These are phyloP conservation scores for Trissoscelio sp. DNA, from an alignment of 2,888 invertebrate genomes.

Conservation along the genomic window DNA sequence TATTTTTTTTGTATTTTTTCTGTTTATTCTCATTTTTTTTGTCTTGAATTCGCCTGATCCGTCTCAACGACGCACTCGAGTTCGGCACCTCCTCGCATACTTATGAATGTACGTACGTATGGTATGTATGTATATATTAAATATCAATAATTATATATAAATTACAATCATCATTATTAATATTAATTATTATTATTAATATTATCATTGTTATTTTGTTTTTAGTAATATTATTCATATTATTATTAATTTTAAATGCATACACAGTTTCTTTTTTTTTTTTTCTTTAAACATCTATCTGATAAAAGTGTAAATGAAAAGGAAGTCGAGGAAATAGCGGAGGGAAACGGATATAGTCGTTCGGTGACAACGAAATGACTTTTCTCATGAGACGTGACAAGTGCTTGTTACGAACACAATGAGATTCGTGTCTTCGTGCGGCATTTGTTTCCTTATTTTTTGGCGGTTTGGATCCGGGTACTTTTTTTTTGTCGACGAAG, in stretches of 20 bases:
- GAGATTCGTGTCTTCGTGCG: constrained; percentile 41
- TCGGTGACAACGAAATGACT: constrained; percentile 38
- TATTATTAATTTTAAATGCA: constrained; percentile 72
- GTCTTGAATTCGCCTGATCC: constrained; percentile 27
- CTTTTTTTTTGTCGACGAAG: constrained; percentile 30
- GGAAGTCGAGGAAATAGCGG: constrained; percentile 63
- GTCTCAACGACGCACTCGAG: constrained; percentile 48
- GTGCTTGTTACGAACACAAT: constrained; percentile 54
- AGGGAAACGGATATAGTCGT: constrained; percentile 54
- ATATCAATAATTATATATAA: constrained; percentile 72
- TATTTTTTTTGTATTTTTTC: constrained; percentile 5
- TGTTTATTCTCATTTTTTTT: background rate
- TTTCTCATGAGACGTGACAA: constrained; percentile 37
- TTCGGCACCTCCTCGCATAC: constrained; percentile 63
- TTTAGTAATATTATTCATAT: constrained; percentile 60
- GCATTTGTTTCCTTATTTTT: constrained; percentile 13
- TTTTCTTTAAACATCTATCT: constrained; percentile 66
- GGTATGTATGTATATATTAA: constrained; percentile 68
- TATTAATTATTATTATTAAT: constrained; percentile 69
- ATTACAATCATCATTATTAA: constrained; percentile 70
- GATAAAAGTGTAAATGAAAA: constrained; percentile 64
- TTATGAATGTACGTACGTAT: constrained; percentile 67
- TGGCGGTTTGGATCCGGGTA: constrained; percentile 36
- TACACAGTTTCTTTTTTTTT: constrained; percentile 66
- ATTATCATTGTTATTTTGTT: constrained; percentile 65